phyloP scores from a whole-genome alignment of 2,113 vertebrate species.

The Bujurquina vittata region DNA sequence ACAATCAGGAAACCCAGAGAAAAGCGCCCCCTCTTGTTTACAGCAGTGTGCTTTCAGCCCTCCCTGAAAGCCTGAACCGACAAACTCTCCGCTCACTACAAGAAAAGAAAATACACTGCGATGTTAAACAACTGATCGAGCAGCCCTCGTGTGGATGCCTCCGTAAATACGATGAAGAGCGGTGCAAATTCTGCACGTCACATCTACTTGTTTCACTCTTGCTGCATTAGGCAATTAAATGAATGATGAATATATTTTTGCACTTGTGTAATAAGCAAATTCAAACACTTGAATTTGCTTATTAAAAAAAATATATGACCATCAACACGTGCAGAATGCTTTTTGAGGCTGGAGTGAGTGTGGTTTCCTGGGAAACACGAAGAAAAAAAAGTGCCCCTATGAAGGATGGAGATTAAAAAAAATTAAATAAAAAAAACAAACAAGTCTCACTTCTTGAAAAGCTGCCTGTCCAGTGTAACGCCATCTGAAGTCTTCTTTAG shows the following conservation, averaged over 20 bases:
- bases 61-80: rapidly evolving
- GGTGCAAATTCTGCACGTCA: rapidly evolving
- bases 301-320: background rate
- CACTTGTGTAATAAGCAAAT: background rate
- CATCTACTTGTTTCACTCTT: too few relatives aligned
- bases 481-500: conserved; percentile 92
- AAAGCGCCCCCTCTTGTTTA: background rate
- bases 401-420: background rate
- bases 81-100: background rate
- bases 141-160: rapidly evolving
- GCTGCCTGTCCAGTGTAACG: conserved; percentile 94
- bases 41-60: background rate
- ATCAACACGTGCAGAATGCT: background rate
- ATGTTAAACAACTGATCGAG: background rate
- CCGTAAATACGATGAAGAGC: background rate
- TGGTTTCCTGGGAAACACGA: background rate
- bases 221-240: too few relatives aligned
- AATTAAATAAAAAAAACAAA: background rate
- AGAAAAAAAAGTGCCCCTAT: background rate
- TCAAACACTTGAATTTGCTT: conserved; percentile 12
- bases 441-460: conserved; percentile 93
- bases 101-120: background rate
- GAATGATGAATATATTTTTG: background rate
- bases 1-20: background rate
- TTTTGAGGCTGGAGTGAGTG: background rate